phyloP scores from a whole-genome alignment of 1,140 invertebrate genomes.

The Bombus ignitus region DNA sequence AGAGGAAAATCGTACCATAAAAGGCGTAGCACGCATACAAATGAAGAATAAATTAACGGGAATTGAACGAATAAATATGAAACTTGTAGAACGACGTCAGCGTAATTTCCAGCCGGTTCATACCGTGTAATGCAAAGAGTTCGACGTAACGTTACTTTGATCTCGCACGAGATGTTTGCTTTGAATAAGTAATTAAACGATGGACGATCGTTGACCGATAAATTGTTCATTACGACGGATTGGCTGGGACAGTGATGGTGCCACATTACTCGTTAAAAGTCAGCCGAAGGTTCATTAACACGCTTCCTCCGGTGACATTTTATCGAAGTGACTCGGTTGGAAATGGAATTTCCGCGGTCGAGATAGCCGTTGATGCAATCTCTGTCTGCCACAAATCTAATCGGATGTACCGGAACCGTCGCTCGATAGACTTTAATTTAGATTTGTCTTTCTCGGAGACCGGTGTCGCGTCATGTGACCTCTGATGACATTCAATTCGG shows the following conservation, averaged over 20 bases:
- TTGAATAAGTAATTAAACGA: constrained; percentile 41
- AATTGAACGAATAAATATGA: constrained; percentile 3
- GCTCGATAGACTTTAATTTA: constrained; percentile 25
- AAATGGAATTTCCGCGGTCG: constrained; percentile 38
- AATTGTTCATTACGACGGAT: constrained; percentile 32
- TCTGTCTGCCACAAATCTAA: constrained; percentile 1
- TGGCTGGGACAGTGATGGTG: not conserved
- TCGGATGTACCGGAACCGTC: constrained; percentile 7
- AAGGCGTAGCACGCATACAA: not conserved
- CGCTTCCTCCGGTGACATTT: constrained; percentile 28
- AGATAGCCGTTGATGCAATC: constrained; percentile 27
- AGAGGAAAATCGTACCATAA: not conserved
- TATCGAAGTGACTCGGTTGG: constrained; percentile 28
- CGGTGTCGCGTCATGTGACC: not conserved
- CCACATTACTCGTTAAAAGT: not conserved
- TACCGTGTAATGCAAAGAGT: not conserved
- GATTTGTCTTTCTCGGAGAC: not conserved
- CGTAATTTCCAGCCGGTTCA: not conserved
- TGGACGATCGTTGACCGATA: constrained; percentile 21
- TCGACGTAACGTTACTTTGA: constrained; percentile 30
- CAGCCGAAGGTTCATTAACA: constrained; percentile 44
- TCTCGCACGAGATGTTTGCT: constrained; percentile 9
- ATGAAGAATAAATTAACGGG: constrained; percentile 18
- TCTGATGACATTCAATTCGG: not conserved
- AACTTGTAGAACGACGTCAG: not conserved